phyloP scores from a whole-genome alignment of 2,888 invertebrate species.

The Eilema depressum region DNA sequence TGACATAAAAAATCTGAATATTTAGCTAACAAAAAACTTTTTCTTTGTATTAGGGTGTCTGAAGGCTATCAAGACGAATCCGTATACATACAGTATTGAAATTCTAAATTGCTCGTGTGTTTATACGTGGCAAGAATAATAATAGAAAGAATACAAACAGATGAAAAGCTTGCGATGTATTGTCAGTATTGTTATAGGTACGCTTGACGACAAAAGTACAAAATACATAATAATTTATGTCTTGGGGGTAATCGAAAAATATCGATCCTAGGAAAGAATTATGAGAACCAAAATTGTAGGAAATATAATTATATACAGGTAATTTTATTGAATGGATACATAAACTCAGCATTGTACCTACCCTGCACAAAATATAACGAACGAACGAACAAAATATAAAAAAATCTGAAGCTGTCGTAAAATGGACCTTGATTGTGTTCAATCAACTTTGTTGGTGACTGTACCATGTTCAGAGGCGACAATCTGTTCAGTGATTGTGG shows the following conservation, averaged over 20 bases:
- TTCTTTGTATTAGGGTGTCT: background rate
- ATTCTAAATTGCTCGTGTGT: slow-evolving; percentile 27
- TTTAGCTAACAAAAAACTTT: slow-evolving; percentile 6
- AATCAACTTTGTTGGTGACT: background rate
- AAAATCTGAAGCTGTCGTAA: too few relatives aligned
- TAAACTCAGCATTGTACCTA: too few relatives aligned
- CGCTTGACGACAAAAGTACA: background rate
- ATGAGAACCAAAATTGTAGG: too few relatives aligned
- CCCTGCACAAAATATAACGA: too few relatives aligned
- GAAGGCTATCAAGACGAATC: slow-evolving; percentile 19
- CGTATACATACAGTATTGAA: slow-evolving; percentile 25
- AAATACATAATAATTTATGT: background rate
- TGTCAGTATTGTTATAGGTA: background rate
- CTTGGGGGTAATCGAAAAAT: too few relatives aligned
- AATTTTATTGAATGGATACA: too few relatives aligned
- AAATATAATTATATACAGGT: too few relatives aligned
- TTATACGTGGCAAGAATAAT: slow-evolving; percentile 27
- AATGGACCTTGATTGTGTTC: background rate
- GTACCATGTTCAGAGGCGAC: background rate
- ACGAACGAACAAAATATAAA: too few relatives aligned
- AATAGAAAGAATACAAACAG: background rate
- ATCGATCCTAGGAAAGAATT: too few relatives aligned
- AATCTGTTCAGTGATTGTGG: background rate
- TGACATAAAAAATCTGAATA: background rate
- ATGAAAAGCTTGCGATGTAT: background rate